These are phyloP conservation scores for Todiramphus saurophagus DNA, from an alignment of 2,113 vertebrate species.

Conservation along the genomic window DNA sequence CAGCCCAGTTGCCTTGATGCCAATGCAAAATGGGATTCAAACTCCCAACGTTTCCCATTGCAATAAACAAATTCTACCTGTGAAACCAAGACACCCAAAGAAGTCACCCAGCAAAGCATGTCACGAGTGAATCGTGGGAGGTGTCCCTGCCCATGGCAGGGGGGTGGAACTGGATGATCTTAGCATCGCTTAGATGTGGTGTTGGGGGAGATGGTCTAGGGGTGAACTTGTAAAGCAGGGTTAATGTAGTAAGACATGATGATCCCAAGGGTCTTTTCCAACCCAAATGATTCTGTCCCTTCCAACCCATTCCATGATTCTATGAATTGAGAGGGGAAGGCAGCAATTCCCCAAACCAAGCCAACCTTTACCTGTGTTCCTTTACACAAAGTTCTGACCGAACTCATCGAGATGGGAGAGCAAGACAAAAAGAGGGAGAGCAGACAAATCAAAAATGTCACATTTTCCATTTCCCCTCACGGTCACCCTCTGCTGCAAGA, in stretches of 20 bases:
- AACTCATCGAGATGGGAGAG: neutral
- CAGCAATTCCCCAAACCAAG: neutral
- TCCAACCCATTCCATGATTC: neutral
- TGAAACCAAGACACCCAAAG: neutral
- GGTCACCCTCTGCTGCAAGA: neutral
- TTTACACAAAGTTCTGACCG: too few relatives aligned
- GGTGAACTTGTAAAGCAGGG: too few relatives aligned
- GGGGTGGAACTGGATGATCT: neutral
- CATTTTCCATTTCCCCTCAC: rapidly evolving
- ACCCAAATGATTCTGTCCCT: too few relatives aligned
- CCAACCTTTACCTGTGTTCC: neutral
- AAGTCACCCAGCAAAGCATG: neutral
- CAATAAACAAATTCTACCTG: neutral
- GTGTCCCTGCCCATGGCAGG: neutral
- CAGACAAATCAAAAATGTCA: rapidly evolving
- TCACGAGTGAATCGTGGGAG: neutral
- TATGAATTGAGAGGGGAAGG: neutral
- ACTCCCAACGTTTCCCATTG: too few relatives aligned
- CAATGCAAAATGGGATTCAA: neutral
- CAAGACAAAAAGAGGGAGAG: neutral
- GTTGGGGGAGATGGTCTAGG: too few relatives aligned
- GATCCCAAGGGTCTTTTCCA: too few relatives aligned
- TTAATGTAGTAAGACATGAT: too few relatives aligned
- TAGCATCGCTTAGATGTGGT: too few relatives aligned
- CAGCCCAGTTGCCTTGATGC: neutral